These are phyloP conservation scores for Holothuria glaberrima DNA, from an alignment of 35 echinoderm and acorn worm species.

Conservation along the genomic window DNA sequence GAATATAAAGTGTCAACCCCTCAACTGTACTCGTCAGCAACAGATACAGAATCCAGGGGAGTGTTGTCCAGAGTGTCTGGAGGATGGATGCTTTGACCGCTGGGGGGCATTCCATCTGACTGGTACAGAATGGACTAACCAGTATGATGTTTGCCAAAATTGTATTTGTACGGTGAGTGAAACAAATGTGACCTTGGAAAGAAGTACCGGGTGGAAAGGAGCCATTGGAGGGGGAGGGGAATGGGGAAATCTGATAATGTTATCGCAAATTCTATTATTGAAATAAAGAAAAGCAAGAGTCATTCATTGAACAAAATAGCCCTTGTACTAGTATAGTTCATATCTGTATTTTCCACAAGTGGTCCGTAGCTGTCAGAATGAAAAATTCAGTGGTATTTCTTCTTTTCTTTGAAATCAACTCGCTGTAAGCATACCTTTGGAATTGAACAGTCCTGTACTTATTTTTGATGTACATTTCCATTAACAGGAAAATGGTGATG, in stretches of 20 bases:
- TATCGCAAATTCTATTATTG: no score
- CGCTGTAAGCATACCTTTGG: neutral
- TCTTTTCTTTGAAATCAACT: neutral
- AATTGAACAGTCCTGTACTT: neutral
- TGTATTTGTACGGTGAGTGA: slow-evolving; percentile 78
- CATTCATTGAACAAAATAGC: no score
- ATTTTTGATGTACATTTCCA: neutral
- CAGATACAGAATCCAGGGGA: slow-evolving; percentile 66
- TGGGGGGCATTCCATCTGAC: slow-evolving; percentile 63
- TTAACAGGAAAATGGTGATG: slow-evolving; percentile 63
- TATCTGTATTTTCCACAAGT: neutral
- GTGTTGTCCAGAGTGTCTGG: slow-evolving; percentile 79
- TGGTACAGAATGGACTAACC: slow-evolving; percentile 61
- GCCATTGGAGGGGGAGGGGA: no score
- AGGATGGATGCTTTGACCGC: slow-evolving; percentile 76
- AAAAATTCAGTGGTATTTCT: neutral
- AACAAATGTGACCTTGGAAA: neutral
- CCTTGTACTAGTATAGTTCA: no score
- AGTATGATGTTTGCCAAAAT: slow-evolving; percentile 64
- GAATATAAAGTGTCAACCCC: slow-evolving; percentile 61
- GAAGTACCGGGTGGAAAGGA: no score
- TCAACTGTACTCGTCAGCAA: slow-evolving; percentile 60
- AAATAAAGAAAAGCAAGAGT: no score
- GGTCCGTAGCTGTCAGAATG: neutral
- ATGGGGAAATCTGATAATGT: no score